These are phyloP conservation scores for Agonum fuliginosum DNA, from an alignment of 2,888 invertebrate species.

Conservation along the genomic window DNA sequence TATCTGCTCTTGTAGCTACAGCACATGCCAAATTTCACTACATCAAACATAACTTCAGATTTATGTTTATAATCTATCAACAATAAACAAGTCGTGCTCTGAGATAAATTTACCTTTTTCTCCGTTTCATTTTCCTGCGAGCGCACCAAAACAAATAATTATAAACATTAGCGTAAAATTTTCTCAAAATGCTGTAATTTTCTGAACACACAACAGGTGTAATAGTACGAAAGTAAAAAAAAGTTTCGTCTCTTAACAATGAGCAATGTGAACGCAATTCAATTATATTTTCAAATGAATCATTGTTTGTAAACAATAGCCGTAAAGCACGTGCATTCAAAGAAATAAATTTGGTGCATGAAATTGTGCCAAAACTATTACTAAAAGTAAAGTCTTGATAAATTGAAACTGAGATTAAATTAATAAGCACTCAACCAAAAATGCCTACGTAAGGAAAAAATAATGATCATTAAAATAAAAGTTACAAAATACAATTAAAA, in stretches of 20 bases:
- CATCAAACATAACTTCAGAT: background rate
- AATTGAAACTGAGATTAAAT: background rate
- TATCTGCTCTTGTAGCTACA: too few species aligned
- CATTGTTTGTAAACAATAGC: slow-evolving; percentile 35
- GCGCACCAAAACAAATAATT: slow-evolving; percentile 39
- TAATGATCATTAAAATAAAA: too few species aligned
- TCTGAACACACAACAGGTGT: background rate
- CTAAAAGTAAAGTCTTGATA: background rate
- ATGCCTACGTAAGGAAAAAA: too few species aligned
- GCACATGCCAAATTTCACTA: slow-evolving; percentile 6
- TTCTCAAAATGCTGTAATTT: slow-evolving; percentile 9
- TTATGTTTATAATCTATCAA: background rate
- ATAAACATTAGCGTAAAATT: slow-evolving; percentile 11
- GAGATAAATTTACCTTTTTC: slow-evolving; percentile 52
- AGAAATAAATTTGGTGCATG: slow-evolving; percentile 6
- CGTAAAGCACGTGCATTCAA: slow-evolving; percentile 12
- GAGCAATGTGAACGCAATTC: slow-evolving; percentile 6
- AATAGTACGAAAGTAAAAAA: background rate
- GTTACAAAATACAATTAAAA: too few species aligned
- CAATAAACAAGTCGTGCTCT: background rate
- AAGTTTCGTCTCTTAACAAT: slow-evolving; percentile 17
- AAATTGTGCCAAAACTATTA: slow-evolving; percentile 3
- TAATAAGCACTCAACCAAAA: background rate
- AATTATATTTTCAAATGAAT: slow-evolving; percentile 31
- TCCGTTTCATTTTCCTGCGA: slow-evolving; percentile 53